These are phyloP conservation scores for Podarcis raffonei DNA, from an alignment of 2,113 vertebrate species.

Conservation along the genomic window DNA sequence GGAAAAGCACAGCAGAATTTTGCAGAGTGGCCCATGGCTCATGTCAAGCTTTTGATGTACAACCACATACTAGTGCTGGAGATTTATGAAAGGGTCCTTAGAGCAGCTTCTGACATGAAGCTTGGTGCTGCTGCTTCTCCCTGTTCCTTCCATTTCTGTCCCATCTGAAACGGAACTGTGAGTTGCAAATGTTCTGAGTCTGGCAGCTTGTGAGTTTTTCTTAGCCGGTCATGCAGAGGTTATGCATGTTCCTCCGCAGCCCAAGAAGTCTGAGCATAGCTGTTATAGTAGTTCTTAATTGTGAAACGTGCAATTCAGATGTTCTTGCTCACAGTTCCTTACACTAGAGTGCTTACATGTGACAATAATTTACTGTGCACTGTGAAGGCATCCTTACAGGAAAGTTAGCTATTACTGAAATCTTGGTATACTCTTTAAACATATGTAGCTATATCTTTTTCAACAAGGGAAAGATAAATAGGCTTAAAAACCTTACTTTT, in stretches of 20 bases:
- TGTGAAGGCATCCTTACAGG: constrained; percentile 5
- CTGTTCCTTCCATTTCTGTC: background rate
- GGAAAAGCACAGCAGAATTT: background rate
- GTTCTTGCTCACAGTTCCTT: background rate
- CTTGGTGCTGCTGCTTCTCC: background rate
- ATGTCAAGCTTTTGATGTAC: no score
- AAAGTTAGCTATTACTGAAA: background rate
- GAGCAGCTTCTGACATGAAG: background rate
- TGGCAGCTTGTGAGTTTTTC: background rate
- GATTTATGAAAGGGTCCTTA: background rate
- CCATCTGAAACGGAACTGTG: background rate
- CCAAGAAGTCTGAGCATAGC: background rate
- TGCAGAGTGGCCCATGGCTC: background rate
- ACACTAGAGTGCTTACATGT: background rate
- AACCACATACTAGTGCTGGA: background rate
- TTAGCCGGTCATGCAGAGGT: background rate
- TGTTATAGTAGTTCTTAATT: background rate
- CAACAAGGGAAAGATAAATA: constrained; percentile 11
- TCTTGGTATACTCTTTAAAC: background rate
- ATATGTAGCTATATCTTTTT: constrained; percentile 57
- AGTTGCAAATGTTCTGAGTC: no score
- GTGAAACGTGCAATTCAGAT: background rate
- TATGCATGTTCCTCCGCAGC: background rate
- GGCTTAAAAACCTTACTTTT: constrained; percentile 10
- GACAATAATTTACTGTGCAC: background rate